Evolutionary conservation across 1,140 invertebrate species (phyloP), one percentile per base, ranked within the genome.

Genomic region (Thaumetopoea pityocampa): DNA sequence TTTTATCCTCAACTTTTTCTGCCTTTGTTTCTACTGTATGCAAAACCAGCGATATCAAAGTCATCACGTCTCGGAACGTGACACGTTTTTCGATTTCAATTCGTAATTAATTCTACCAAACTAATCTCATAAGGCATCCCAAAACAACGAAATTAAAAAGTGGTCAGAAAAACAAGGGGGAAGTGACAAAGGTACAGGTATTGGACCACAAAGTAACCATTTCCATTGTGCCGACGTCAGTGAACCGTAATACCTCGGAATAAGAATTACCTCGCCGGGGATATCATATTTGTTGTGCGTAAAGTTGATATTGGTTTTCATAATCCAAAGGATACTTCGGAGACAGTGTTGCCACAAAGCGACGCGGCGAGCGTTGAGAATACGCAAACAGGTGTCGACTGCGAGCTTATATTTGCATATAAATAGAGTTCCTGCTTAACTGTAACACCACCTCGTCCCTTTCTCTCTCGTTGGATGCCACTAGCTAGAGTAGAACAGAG

Each of bases 371-470:
- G 63, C 56, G 74, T 45, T 38, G 67, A 76, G 79, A 83, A 83
- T 83, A 83, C 79, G 79, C 74, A 83, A 83, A 83, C 79, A 83
- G 79, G 79, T 83, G 79, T 83, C 73, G 76, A 61, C 71, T 76
- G 58, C 70, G 79, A 77, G 74, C 76, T 70, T 79, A 73, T 83
- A 83, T 83, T 81, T 83, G 79, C 79, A 83, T 83, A 79, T 83
- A 83, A 83, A 83, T 83, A 83, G 79, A 83, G 79, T 83, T 81
- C 74, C 79, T 81, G 77, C 77, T 83, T 81, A 83, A 83, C 79
- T 83, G 77, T 83, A 83, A 70, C 76, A 69, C 61, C 58, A 58
- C 38, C 62, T 61, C 63, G 68, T 80, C 76, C 72, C 70, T 78
- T 72, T 78, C 67, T 60, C 65, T 66, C 78, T 59, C 58, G 51